Conservation (phyloP, 92 coral and sea anemone genomes). For the Montipora capitata region DNA sequence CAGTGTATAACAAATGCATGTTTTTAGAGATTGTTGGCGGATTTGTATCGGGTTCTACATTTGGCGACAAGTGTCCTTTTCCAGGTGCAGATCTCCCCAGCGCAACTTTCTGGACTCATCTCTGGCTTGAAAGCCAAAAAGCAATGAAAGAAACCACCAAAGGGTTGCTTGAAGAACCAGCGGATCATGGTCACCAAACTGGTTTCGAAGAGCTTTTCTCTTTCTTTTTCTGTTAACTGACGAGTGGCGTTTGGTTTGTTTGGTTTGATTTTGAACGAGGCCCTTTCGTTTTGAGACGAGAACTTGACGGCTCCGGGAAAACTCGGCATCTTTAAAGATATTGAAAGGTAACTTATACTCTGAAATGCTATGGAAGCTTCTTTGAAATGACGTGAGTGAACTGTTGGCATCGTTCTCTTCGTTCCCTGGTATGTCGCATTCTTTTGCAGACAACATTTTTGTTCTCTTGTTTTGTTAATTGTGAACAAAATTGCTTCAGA, state of each 20-base stretch:
- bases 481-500: too few species aligned
- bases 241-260: constrained; percentile 26
- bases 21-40: too few species aligned
- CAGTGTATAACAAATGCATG: too few species aligned
- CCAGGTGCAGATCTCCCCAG: constrained; percentile 43
- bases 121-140: constrained; percentile 65
- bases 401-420: too few species aligned
- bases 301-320: constrained; percentile 1
- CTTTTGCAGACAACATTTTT: too few species aligned
- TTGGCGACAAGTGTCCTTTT: constrained; percentile 14
- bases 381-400: too few species aligned
- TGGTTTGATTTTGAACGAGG: constrained; percentile 38
- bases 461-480: too few species aligned
- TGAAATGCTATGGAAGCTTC: too few species aligned
- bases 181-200: constrained; percentile 48
- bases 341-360: too few species aligned
- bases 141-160: constrained; percentile 49
- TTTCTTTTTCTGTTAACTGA: constrained; percentile 40
- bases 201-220: constrained; percentile 31
- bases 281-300: constrained; percentile 24
- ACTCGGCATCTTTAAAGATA: too few species aligned
- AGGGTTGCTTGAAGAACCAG: constrained; percentile 37
- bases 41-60: background rate
- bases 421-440: too few species aligned
- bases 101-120: constrained; percentile 46